Conservation (phyloP, 2,797 vertebrate genomes). For the Enteromius radiatus region DNA sequence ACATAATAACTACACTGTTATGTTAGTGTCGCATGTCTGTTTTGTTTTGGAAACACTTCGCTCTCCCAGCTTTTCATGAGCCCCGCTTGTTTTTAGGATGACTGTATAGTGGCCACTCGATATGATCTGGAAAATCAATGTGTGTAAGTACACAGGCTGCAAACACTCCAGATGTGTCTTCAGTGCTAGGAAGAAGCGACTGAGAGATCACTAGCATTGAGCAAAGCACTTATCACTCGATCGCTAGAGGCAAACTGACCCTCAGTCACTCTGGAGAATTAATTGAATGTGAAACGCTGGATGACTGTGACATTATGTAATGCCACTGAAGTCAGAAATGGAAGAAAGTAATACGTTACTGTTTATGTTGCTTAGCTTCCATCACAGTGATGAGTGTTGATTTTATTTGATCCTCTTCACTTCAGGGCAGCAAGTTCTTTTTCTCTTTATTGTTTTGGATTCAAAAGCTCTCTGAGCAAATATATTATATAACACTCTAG, state of each 20-base stretch:
- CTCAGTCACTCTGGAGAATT: slow-evolving; percentile 22
- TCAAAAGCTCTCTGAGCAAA: slow-evolving; percentile 56
- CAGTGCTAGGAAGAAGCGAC: background rate
- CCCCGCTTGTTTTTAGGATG: slow-evolving; percentile 17
- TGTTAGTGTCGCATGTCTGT: slow-evolving; percentile 50
- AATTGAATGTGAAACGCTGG: slow-evolving; percentile 34
- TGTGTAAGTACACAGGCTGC: background rate
- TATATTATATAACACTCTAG: slow-evolving; percentile 59
- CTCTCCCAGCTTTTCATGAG: slow-evolving; percentile 24
- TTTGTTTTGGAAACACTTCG: slow-evolving; percentile 48
- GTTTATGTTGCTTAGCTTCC: slow-evolving; percentile 35
- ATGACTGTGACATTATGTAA: slow-evolving; percentile 39
- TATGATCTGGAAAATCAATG: background rate
- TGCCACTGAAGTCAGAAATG: slow-evolving; percentile 3
- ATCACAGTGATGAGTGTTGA: slow-evolving; percentile 30
- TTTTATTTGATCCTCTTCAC: slow-evolving; percentile 49
- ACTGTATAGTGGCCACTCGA: background rate
- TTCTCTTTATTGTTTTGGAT: slow-evolving; percentile 55
- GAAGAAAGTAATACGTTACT: slow-evolving; percentile 21
- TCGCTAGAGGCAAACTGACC: slow-evolving; percentile 7
- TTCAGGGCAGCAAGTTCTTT: slow-evolving; percentile 20
- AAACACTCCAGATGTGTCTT: background rate
- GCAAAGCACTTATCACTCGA: slow-evolving; percentile 4
- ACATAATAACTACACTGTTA: slow-evolving; percentile 50
- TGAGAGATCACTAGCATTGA: slow-evolving; percentile 3